Evolutionary conservation across 2,797 vertebrate genomes (phyloP), one percentile per base, ranked within the genome.

Genomic region (Liparis tanakae): DNA sequence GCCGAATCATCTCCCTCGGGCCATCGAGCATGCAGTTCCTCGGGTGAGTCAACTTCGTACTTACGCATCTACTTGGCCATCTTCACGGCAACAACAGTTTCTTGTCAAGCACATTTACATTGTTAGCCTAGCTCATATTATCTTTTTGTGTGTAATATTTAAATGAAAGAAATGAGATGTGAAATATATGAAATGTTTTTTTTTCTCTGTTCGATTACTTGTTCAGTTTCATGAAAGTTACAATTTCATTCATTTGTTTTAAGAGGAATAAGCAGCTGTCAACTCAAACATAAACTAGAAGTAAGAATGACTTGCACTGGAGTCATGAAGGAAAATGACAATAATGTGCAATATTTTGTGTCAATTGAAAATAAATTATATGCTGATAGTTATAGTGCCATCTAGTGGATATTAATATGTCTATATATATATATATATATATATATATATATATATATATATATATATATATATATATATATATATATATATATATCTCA

Each of bases 1-100:
- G 97, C 82, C 94, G 98, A 54, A 96, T 99, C 85, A 99, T 99
- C 0, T 97, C 96, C 0, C 88, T 99, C 69, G 98, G 98, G 0
- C 98, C 98, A 0, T 96, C 96, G 0, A 97, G 97, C 0, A 97
- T 95, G 84, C 98, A 99, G 84, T 99, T 99, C 85, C 93, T 99
- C 43, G 97, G 98, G 98, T 99, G 74, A 94, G 95, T 83, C 55
- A 12, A 6, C 22, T n/a, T 41, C 64, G 18, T 22, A 1, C 4
- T 59, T 7, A 0, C 46, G 51, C 33, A 25, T 69, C 36, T 10
- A 13, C 50, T 68, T 22, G 4, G 15, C 0, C 4, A 2, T 6
- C 5, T 69, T 44, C 15, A 17, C 41, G 17, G 3, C 25, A 30
- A 30, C 48, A 51, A 41, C 39, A 3, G 13, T 10, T 39, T 2